Percentiles rank a stretch among this genome's conserved stretches.
These are phyloP conservation scores for Proteles cristata DNA, from an alignment of 2,113 vertebrate genomes.

Conservation along the genomic window DNA sequence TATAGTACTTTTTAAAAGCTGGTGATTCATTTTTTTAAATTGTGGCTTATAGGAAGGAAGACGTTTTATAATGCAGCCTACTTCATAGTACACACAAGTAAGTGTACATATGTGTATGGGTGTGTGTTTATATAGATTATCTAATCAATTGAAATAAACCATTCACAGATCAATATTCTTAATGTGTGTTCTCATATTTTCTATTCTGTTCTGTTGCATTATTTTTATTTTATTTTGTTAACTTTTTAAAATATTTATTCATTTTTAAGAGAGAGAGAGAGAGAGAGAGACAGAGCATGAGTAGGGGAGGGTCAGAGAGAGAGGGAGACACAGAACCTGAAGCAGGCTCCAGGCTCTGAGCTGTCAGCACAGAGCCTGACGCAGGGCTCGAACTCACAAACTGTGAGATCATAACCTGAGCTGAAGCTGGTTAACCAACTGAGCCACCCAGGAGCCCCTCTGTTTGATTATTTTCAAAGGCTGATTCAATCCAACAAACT, in stretches of 20 bases:
- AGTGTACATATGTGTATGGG: background rate
- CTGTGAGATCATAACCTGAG: too few species aligned
- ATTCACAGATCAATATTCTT: background rate
- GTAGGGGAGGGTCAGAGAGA: too few species aligned
- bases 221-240: background rate
- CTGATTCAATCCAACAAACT: background rate
- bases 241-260: too few species aligned
- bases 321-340: too few species aligned
- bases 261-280: too few species aligned
- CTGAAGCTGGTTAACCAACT: too few species aligned
- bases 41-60: background rate
- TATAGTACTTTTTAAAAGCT: background rate
- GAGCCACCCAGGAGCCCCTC: background rate
- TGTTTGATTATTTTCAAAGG: background rate
- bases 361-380: too few species aligned
- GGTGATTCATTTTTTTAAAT: background rate
- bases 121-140: background rate
- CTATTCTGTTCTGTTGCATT: background rate
- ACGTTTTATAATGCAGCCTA: background rate
- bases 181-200: background rate
- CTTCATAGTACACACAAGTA: background rate
- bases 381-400: too few species aligned
- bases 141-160: background rate
- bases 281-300: too few species aligned
- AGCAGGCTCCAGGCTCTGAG: too few species aligned